Evolutionary conservation across 1,140 invertebrate genomes (phyloP).

Genomic region (Drosophila burlai): DNA sequence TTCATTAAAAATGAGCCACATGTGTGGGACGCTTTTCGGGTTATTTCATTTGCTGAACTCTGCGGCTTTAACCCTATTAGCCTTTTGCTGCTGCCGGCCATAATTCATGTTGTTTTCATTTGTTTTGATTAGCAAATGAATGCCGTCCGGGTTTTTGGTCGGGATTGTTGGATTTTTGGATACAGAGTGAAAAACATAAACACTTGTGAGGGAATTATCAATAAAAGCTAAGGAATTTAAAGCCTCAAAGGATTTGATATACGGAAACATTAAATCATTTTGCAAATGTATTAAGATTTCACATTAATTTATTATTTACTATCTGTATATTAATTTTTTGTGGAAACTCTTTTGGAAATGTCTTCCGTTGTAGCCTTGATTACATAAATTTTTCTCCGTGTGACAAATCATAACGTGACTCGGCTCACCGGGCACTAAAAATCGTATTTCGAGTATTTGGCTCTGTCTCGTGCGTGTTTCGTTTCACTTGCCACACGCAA

Average conservation of each 20-base stretch:
- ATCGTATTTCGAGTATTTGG: conserved; percentile 60
- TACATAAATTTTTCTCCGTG: neutral
- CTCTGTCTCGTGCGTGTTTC: conserved; percentile 68
- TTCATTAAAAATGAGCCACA: conserved; percentile 67
- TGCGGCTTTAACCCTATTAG: conserved; percentile 80
- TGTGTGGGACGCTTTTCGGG: conserved; percentile 42
- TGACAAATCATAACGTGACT: conserved; percentile 74
- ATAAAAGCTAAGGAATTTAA: neutral
- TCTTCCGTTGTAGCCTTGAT: too few species aligned
- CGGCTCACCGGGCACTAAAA: conserved; percentile 66
- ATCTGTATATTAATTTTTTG: neutral
- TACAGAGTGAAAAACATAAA: neutral
- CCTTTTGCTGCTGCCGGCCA: conserved; percentile 51
- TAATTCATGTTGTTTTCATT: conserved; percentile 82
- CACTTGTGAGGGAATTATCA: neutral
- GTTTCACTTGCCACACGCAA: conserved; percentile 72
- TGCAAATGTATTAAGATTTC: neutral
- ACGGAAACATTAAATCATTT: too few species aligned
- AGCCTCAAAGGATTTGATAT: neutral
- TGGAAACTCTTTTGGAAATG: too few species aligned
- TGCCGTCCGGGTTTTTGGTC: conserved; percentile 41
- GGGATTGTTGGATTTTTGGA: conserved; percentile 43
- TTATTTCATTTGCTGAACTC: conserved; percentile 61
- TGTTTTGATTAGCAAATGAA: conserved; percentile 82
- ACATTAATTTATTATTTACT: neutral